These are phyloP conservation scores for Pelochelys cantorii DNA, from an alignment of 2,797 vertebrate genomes.

Conservation along the genomic window DNA sequence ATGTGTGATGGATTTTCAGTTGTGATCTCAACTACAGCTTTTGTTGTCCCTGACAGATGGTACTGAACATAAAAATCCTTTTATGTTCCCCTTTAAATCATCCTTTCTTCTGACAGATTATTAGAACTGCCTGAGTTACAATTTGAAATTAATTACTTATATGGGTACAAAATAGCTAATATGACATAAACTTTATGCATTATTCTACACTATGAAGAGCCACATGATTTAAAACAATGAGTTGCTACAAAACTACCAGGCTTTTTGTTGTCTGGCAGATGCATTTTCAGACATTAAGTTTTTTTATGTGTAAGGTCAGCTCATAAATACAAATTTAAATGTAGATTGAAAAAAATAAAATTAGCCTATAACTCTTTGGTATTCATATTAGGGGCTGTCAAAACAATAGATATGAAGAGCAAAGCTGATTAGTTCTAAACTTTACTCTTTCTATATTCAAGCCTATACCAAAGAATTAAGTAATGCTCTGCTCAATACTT, in stretches of 20 bases:
- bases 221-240: fast-evolving
- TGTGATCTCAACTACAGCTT: background rate
- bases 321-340: background rate
- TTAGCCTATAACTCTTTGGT: background rate
- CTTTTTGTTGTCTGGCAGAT: background rate
- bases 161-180: background rate
- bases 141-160: background rate
- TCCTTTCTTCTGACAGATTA: background rate
- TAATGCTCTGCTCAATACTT: background rate
- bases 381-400: background rate
- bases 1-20: background rate
- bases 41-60: background rate
- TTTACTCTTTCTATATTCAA: fast-evolving
- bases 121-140: background rate
- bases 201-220: fast-evolving
- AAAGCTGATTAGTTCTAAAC: background rate
- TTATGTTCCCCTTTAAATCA: background rate
- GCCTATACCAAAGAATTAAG: background rate
- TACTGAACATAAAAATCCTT: background rate
- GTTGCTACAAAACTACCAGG: fast-evolving
- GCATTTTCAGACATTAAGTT: background rate
- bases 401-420: background rate
- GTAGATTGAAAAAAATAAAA: background rate
- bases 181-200: background rate
- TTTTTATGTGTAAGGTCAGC: background rate